phyloP scores from a whole-genome alignment of 2,797 vertebrate genomes.

The Echeneis naucrates region DNA sequence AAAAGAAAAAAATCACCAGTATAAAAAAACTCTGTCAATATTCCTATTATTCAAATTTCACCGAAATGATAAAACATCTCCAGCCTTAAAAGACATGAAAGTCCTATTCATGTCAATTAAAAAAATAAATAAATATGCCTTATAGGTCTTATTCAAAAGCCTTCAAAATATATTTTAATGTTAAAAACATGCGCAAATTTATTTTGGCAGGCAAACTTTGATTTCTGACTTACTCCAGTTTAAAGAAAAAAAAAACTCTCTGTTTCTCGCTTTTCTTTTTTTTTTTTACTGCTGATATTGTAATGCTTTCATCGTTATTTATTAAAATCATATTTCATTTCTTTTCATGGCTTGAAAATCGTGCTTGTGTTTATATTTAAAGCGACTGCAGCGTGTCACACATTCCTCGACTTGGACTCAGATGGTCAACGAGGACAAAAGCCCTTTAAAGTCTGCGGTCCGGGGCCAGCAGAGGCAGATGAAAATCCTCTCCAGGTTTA shows the following conservation, averaged over 20 bases:
- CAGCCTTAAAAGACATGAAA: constrained; percentile 15
- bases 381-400: constrained; percentile 10
- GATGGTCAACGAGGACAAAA: constrained; percentile 38
- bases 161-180: not conserved
- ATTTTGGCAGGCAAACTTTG: constrained; percentile 11
- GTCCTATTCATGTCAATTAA: constrained; percentile 7
- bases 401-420: constrained; percentile 36
- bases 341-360: not conserved
- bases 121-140: too few relatives aligned
- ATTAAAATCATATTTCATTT: not conserved
- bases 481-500: constrained; percentile 51
- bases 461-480: constrained; percentile 40
- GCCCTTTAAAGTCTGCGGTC: constrained; percentile 25
- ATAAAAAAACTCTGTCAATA: constrained; percentile 20
- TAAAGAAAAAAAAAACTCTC: not conserved
- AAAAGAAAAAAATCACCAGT: not conserved
- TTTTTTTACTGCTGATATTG: not conserved
- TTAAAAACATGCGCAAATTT: not conserved
- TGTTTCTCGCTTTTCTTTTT: not conserved
- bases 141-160: not conserved
- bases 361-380: not conserved
- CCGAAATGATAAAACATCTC: not conserved
- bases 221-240: not conserved
- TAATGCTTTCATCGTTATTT: not conserved
- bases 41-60: constrained; percentile 11